These are phyloP conservation scores for Isaurus tuberculatus DNA, from an alignment of 92 coral and sea anemone species.

Conservation along the genomic window DNA sequence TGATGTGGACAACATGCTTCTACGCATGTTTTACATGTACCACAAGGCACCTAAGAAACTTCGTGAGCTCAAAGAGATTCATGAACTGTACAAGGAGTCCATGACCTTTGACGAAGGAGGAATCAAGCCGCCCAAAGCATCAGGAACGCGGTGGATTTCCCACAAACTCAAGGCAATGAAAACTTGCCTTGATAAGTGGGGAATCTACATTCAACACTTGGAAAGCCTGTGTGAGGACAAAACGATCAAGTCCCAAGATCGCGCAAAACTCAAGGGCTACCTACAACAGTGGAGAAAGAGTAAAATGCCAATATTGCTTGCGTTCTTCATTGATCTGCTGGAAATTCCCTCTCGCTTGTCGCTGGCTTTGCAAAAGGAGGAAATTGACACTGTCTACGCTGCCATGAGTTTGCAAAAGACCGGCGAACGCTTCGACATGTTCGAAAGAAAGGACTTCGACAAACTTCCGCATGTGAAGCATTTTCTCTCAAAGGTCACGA, in stretches of 20 bases:
- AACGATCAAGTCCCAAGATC: slow-evolving; percentile 9
- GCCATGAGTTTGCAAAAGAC: slow-evolving; percentile 16
- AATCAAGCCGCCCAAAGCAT: slow-evolving; percentile 42
- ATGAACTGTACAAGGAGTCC: slow-evolving; percentile 37
- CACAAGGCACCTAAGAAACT: slow-evolving; percentile 36
- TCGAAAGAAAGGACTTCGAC: slow-evolving; percentile 16
- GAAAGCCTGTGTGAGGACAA: slow-evolving; percentile 29
- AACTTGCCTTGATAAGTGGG: slow-evolving; percentile 42
- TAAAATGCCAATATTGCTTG: slow-evolving; percentile 13
- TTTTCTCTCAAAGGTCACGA: slow-evolving; percentile 12
- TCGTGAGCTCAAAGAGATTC: slow-evolving; percentile 33
- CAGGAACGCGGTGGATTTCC: slow-evolving; percentile 45
- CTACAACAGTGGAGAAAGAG: slow-evolving; percentile 15
- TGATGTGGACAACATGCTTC: slow-evolving; percentile 42
- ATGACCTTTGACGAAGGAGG: slow-evolving; percentile 22
- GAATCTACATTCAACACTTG: slow-evolving; percentile 39
- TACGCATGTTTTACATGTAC: slow-evolving; percentile 30
- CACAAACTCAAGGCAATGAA: slow-evolving; percentile 44
- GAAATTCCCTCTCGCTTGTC: slow-evolving; percentile 17
- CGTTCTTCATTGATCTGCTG: slow-evolving; percentile 16
- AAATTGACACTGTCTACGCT: slow-evolving; percentile 15
- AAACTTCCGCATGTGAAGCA: slow-evolving; percentile 16
- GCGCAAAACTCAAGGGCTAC: slow-evolving; percentile 10
- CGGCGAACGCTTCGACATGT: slow-evolving; percentile 18
- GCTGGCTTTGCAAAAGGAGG: slow-evolving; percentile 17